phyloP scores from a whole-genome alignment of 64 coral and sea anemone genomes.

The Stichodactyla helianthus region DNA sequence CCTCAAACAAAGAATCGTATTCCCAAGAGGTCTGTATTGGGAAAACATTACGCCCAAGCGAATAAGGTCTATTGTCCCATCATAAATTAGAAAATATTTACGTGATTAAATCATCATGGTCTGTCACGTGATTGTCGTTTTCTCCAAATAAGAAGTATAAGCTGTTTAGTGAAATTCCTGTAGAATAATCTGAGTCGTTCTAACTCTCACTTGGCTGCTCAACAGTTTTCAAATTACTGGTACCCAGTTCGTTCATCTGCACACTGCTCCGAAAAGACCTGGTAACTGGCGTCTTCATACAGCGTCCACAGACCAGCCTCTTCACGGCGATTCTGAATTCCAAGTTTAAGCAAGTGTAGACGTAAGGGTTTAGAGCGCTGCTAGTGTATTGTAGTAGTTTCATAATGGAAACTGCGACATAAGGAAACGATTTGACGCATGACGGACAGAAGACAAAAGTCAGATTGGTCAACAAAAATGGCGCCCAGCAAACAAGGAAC shows the following conservation, averaged over 20 bases:
- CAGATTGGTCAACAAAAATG: conserved; percentile 50
- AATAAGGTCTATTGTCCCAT: too few species aligned
- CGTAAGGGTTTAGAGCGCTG: conserved; percentile 19
- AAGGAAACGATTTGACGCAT: background rate
- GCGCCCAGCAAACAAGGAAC: conserved; percentile 79
- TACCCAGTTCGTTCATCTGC: background rate
- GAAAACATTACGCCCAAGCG: too few species aligned
- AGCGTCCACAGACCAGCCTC: background rate
- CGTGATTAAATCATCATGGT: too few species aligned
- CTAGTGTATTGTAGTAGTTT: conserved; percentile 14
- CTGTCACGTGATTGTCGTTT: too few species aligned
- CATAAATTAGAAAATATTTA: too few species aligned
- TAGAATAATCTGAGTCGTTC: background rate
- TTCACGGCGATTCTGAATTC: conserved; percentile 5
- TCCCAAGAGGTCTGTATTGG: too few species aligned
- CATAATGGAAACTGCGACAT: background rate
- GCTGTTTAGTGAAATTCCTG: too few species aligned
- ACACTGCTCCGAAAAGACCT: conserved; percentile 4
- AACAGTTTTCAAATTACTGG: conserved; percentile 7
- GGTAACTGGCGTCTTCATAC: background rate
- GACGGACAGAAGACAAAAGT: background rate
- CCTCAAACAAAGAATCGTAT: too few species aligned
- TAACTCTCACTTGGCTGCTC: background rate
- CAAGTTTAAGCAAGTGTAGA: conserved; percentile 25
- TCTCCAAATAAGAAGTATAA: too few species aligned